Base-by-base conservation (phyloP, 2,888 invertebrate species). In the Diaprepes abbreviatus region DNA sequence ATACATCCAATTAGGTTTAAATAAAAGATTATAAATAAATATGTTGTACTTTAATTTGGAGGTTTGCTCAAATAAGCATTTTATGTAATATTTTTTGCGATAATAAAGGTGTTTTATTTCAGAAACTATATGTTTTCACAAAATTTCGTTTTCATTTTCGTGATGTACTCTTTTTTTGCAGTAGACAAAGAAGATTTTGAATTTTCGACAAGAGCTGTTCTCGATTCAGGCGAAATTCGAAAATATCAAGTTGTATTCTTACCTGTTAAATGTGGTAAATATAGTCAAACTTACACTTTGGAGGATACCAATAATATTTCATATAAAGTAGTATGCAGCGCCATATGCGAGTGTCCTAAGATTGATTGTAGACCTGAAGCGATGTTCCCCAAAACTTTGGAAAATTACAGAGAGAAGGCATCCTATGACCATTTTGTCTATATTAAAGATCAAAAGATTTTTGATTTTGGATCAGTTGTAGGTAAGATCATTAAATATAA, bases 381-480 rank as follows among this genome's bases (percentile, higher is more conserved):
- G 6, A 69, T 83, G 58, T 83, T 83, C 70, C 65, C 74, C 0
- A 78, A 74, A 65, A 74, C 75, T 12, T 60, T 79, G 3, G 73
- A 77, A 3, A 66, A 60, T 54, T 73, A 74, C 10, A 70, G 40
- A n/a, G 75, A 76, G 10, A 77, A 75, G 45, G 75, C 67, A n/a
- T 65, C 74, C 19, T 73, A 73, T 24, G 66, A 73, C 6, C 76
- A 77, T 36, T 76, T 76, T 24, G 72, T 79, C 4, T 84, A 76
- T 73, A 70, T 80, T 24, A 70, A 73, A 31, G 74, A 81, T 12
- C 72, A 75, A 14, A 72, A 79, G 4, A 71, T 77, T 12, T 81
- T 81, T 50, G 81, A 83, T 74, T 82, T 84, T 74, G 84, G 83
- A 5, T 74, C 78, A 5, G 74, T 78, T n/a, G 62, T 81, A 43